Evolutionary conservation across 2,113 vertebrate species (phyloP).

Genomic region (Pheucticus melanocephalus): DNA sequence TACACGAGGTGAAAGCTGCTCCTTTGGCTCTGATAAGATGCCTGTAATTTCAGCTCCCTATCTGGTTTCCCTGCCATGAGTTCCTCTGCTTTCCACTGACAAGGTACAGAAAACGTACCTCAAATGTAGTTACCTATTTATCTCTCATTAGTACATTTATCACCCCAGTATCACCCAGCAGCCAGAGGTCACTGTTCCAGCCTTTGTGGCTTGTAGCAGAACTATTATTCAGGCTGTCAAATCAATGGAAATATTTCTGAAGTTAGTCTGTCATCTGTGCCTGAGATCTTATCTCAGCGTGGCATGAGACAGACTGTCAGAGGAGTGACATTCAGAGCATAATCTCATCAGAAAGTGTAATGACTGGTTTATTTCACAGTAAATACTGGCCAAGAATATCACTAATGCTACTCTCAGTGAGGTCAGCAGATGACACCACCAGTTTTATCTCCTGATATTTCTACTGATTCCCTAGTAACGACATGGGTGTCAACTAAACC

Average conservation of each 20-base stretch:
- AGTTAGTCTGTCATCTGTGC: conserved; percentile 12
- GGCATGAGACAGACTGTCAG: conserved; percentile 20
- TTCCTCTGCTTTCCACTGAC: neutral
- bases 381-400: conserved; percentile 16
- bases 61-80: neutral
- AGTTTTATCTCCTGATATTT: neutral
- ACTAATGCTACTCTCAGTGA: neutral
- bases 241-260: conserved; percentile 27
- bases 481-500: neutral
- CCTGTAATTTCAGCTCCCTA: conserved; percentile 46
- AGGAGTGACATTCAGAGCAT: conserved; percentile 25
- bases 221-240: conserved; percentile 24
- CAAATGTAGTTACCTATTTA: neutral
- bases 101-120: neutral
- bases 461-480: neutral
- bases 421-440: conserved; percentile 35
- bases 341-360: conserved; percentile 38
- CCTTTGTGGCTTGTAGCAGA: neutral
- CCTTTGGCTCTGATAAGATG: neutral
- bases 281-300: neutral
- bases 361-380: conserved; percentile 22
- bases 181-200: conserved; percentile 18
- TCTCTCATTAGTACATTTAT: conserved; percentile 34
- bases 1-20: neutral
- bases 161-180: neutral